phyloP scores from a whole-genome alignment of 1,140 invertebrate genomes.

The Trachymyrmex cornetzi region DNA sequence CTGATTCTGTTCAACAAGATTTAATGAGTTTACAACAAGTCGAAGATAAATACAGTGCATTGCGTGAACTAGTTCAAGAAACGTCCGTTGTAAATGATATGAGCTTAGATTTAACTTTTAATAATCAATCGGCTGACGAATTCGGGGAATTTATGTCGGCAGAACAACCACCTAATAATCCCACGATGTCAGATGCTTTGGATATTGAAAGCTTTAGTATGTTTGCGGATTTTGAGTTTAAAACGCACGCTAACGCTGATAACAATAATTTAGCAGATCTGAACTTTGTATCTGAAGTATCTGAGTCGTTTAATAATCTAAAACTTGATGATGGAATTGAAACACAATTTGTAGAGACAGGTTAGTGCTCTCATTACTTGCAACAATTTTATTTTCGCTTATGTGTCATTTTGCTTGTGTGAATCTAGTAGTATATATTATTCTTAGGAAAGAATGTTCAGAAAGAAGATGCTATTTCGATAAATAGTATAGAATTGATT shows the following conservation, averaged over 20 bases:
- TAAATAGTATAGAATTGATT: slow-evolving; percentile 84
- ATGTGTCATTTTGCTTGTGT: slow-evolving; percentile 22
- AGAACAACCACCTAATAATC: slow-evolving; percentile 74
- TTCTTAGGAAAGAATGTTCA: slow-evolving; percentile 82
- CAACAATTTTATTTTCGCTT: slow-evolving; percentile 50
- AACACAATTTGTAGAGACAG: slow-evolving; percentile 43
- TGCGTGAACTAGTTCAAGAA: slow-evolving; percentile 84
- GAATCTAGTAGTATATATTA: slow-evolving; percentile 60
- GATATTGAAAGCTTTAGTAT: slow-evolving; percentile 77
- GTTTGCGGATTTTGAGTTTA: slow-evolving; percentile 83
- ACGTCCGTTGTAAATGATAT: slow-evolving; percentile 61
- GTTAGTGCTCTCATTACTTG: slow-evolving; percentile 30
- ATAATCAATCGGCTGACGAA: slow-evolving; percentile 83
- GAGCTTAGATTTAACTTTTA: slow-evolving; percentile 67
- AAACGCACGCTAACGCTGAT: slow-evolving; percentile 70
- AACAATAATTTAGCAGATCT: slow-evolving; percentile 73
- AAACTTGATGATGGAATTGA: slow-evolving; percentile 76
- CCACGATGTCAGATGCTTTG: slow-evolving; percentile 65
- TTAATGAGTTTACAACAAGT: slow-evolving; percentile 84
- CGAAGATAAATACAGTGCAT: slow-evolving; percentile 87
- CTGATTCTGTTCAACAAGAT: slow-evolving; percentile 77
- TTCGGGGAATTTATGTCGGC: slow-evolving; percentile 89
- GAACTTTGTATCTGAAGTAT: slow-evolving; percentile 80
- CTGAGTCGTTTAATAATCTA: slow-evolving; percentile 82
- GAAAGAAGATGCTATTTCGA: slow-evolving; percentile 84